Conservation (phyloP, 1,140 invertebrate genomes). For the Polypedilum vanderplanki region DNA sequence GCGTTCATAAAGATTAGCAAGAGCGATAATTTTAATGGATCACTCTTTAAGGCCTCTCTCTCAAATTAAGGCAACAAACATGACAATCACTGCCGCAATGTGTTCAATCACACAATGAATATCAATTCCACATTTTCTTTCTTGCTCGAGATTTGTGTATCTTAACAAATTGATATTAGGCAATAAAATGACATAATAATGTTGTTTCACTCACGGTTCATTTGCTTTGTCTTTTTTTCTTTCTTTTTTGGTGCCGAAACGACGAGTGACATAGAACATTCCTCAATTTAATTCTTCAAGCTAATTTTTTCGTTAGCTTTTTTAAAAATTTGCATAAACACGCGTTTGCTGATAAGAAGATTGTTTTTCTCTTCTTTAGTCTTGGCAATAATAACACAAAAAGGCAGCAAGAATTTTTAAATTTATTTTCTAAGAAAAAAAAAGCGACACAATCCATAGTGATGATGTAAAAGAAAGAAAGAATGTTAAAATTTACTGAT, state of each 20-base stretch:
- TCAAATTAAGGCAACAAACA: constrained; percentile 10
- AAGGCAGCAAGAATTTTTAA: not conserved
- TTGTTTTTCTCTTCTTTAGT: constrained; percentile 1
- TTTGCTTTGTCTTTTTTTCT: not conserved
- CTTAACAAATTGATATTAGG: constrained; percentile 29
- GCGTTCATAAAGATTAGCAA: constrained; percentile 6
- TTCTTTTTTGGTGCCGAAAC: not conserved
- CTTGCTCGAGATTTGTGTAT: not conserved
- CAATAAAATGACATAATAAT: constrained; percentile 29
- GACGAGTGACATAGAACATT: not conserved
- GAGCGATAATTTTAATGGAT: constrained; percentile 13
- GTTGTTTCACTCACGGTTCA: constrained; percentile 24
- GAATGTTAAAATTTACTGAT: constrained; percentile 18
- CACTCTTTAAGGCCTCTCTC: not conserved
- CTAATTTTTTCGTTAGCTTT: not conserved
- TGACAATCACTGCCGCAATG: constrained; percentile 4
- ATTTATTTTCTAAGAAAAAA: not conserved
- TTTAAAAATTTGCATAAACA: constrained; percentile 24
- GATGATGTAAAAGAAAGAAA: not conserved
- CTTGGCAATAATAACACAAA: not conserved
- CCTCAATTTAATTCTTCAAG: not conserved
- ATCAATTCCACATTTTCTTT: constrained; percentile 13
- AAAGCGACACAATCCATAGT: not conserved
- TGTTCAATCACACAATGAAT: constrained; percentile 9
- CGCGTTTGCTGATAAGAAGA: constrained; percentile 27